Percentiles rank a stretch among this genome's conserved stretches.
phyloP scores from a whole-genome alignment of 1,140 invertebrate genomes.

The Ganaspis sp. region DNA sequence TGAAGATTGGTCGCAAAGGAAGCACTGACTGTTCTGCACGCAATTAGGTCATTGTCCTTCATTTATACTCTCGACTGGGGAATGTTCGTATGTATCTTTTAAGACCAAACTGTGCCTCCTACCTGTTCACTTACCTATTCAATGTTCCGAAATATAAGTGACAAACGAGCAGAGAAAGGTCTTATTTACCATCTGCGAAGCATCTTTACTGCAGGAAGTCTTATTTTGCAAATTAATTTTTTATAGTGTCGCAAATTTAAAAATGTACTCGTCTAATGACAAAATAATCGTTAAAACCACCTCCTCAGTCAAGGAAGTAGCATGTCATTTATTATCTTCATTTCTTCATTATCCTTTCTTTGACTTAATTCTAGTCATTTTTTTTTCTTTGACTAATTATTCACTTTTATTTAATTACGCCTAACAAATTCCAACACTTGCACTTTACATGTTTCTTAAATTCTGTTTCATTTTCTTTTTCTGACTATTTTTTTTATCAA shows the following conservation, averaged over 20 bases:
- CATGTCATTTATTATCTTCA: not conserved
- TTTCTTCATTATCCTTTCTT: not conserved
- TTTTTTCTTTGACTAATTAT: not conserved
- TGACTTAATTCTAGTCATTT: not conserved
- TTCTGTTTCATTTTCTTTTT: too few species aligned
- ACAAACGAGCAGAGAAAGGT: not conserved
- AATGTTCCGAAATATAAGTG: not conserved
- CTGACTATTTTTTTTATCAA: too few species aligned
- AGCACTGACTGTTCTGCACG: slow-evolving; percentile 69
- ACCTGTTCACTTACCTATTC: slow-evolving; percentile 37
- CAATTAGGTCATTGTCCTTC: slow-evolving; percentile 75
- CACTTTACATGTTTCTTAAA: not conserved
- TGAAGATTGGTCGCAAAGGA: slow-evolving; percentile 60
- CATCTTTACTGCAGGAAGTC: not conserved
- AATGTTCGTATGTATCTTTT: slow-evolving; percentile 56
- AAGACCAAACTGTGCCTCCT: slow-evolving; percentile 51
- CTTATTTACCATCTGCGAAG: not conserved
- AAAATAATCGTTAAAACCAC: not conserved
- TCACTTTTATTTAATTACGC: not conserved
- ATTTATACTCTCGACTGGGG: slow-evolving; percentile 69
- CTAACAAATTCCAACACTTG: not conserved
- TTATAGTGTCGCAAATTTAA: not conserved
- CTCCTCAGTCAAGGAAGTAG: not conserved
- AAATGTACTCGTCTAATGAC: not conserved
- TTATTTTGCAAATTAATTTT: not conserved